Evolutionary conservation across 2,888 invertebrate genomes (phyloP), one percentile per base, ranked within the genome.

Genomic region (Cantharis lateralis): DNA sequence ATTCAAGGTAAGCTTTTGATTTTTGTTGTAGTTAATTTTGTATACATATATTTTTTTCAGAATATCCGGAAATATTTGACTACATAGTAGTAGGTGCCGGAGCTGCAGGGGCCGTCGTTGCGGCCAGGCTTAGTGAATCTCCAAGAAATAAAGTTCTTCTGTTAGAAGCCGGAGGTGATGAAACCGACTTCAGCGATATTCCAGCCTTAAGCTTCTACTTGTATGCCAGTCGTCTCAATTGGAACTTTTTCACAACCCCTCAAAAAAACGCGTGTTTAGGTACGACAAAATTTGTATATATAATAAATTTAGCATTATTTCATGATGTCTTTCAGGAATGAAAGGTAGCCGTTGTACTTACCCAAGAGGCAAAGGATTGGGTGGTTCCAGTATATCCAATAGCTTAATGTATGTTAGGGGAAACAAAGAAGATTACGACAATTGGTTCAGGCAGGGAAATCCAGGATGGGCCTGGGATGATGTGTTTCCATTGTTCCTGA

Each of bases 51-150:
- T 18, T 20, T 24, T 24, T 24, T 24, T 7, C 24, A 24, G 24
- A 48, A 7, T 48, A n/a, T 9, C n/a, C 5, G 2, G 75, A 72
- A 9, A 20, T n/a, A 82, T 93, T 93, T 85, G 93, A 93, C 87
- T 93, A 93, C 87, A 91, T 93, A 80, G 91, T 93, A 71, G 90
- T 93, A 62, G 93, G 93, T 0, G 93, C 92, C 0, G 93, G 93
- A 0, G 92, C 92, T 0, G 91, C 91, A 0, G 93, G 93, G 0
- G 91, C 93, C 0, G 92, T 92, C 75, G 91, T 93, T 1, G 93
- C 93, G 0, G 90, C 91, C 16, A 86, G 93, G 63, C 89, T 93
- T 10, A 91, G 92, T 0, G 93, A 93, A 83, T 91, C 93, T 32
- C 90, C 91, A 0, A 90, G 91, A 82, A 92, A 92, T 90, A 89